Evolutionary conservation across 2,888 invertebrate genomes (phyloP).

Genomic region (Eumacrocentrus americanus): DNA sequence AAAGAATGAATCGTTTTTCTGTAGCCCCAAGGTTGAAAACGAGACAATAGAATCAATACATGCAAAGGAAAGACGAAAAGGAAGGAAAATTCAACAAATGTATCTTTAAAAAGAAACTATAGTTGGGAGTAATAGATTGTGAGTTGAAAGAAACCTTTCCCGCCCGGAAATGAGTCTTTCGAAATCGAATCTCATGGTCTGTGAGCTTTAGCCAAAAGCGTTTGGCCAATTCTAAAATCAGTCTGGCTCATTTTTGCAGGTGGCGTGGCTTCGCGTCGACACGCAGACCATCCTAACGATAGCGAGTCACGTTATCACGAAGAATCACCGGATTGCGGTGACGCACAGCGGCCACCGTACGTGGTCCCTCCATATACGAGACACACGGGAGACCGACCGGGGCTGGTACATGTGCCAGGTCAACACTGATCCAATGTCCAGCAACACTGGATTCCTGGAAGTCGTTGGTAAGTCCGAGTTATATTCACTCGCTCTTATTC

Average conservation of each 20-base stretch:
- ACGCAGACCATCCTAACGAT: slow-evolving; percentile 64
- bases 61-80: too few relatives aligned
- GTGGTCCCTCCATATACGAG: slow-evolving; percentile 63
- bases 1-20: background rate
- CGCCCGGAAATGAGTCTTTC: too few relatives aligned
- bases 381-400: slow-evolving; percentile 62
- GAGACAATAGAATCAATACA: too few relatives aligned
- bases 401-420: slow-evolving; percentile 62
- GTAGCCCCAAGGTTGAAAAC: too few relatives aligned
- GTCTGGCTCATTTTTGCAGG: slow-evolving; percentile 50
- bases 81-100: too few relatives aligned
- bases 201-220: slow-evolving; percentile 4
- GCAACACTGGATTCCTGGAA: slow-evolving; percentile 63
- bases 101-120: too few relatives aligned
- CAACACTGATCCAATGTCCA: slow-evolving; percentile 65
- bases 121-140: too few relatives aligned
- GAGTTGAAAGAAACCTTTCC: too few relatives aligned
- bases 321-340: slow-evolving; percentile 63
- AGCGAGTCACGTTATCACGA: slow-evolving; percentile 63
- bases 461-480: slow-evolving; percentile 61
- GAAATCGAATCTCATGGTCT: too few relatives aligned
- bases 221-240: too few relatives aligned
- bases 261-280: slow-evolving; percentile 64
- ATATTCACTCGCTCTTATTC: background rate
- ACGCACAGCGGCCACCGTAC: slow-evolving; percentile 62